phyloP scores from a whole-genome alignment of 1,140 invertebrate species.

The silkworm (Bombyx mori) region ASM3026992v2 NC_085118.1:17290501-17291000 shows the following conservation, averaged over 20 bases:
- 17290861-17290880: background rate
- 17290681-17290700: constrained; percentile 77
- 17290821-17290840: background rate
- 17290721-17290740: constrained; percentile 79
- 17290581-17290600: too few relatives aligned
- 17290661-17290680: constrained; percentile 81
- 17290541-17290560: too few relatives aligned
- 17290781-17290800: background rate
- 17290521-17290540: too few relatives aligned
- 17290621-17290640: constrained; percentile 72
- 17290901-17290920: too few relatives aligned
- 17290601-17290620: constrained; percentile 34
- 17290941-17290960: too few relatives aligned
- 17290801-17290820: background rate
- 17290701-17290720: constrained; percentile 77
- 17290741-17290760: constrained; percentile 76
- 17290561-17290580: too few relatives aligned
- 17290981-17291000: too few relatives aligned
- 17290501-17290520: too few relatives aligned
- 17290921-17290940: too few relatives aligned
- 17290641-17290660: constrained; percentile 77
- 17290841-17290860: background rate
- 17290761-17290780: constrained; percentile 68
- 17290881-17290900: too few relatives aligned
- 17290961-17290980: too few relatives aligned